Base-by-base conservation (phyloP, 2,888 invertebrate genomes). In the Erebia epiphron region DNA sequence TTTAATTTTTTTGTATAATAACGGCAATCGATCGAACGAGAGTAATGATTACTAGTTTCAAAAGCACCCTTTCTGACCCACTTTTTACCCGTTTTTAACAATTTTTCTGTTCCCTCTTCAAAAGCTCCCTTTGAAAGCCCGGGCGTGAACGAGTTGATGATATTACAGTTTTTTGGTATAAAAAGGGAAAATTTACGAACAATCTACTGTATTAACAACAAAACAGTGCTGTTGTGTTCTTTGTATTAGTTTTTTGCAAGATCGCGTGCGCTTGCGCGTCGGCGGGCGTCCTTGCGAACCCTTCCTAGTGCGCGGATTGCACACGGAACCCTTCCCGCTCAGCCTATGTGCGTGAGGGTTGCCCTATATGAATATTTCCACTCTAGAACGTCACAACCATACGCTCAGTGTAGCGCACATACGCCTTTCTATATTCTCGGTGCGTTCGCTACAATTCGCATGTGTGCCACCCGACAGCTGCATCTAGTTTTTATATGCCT, bases 61-160 rank as follows among this genome's bases (percentile, higher is more conserved):
- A 92, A 92, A 90, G 91, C 90, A 91, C 93, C 91, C 90, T 91
- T 93, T 92, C 91, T 92, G 93, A 93, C 93, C 93, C 92, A 93
- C 89, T 93, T 93, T 93, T 92, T 92, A 90, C 89, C 86, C 85
- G 87, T 89, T 92, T 91, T 91, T 89, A 89, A 90, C 86, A 89
- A 89, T 89, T 91, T 89, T 89, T 87, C 83, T 80, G 80, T 86
- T 89, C 90, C 88, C 92, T 90, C 89, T 90, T 88, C 87, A 88
- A 90, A 84, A 85, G 86, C 82, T 89, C 89, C 89, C 87, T 89
- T 93, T 91, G 88, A 93, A 93, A 90, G 80, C 78, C 89, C 93
- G 92, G 93, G 93, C 93, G 93, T 93, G 93, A 93, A 93, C 93
- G 93, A 93, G 93, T 93, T 93, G 93, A 93, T 93, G 92, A 93